phyloP scores from a whole-genome alignment of 2,797 vertebrate genomes.

The Bufotes viridis region DNA sequence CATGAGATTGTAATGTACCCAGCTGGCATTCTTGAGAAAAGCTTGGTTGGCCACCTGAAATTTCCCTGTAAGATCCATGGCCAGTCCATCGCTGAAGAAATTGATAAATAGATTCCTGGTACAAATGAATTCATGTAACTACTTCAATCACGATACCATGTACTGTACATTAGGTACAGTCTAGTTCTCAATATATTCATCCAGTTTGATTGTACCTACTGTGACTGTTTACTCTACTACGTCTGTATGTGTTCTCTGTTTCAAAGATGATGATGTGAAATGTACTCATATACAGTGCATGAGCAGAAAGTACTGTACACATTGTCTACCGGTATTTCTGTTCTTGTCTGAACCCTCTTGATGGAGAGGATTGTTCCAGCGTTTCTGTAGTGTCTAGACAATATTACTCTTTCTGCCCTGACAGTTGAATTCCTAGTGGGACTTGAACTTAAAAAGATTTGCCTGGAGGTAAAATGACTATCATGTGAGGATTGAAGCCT shows the following conservation, averaged over 20 bases:
- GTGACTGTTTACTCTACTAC: neutral
- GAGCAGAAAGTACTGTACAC: neutral
- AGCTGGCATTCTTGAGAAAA: no score
- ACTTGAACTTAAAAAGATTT: conserved; percentile 56
- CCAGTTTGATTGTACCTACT: no score
- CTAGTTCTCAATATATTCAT: no score
- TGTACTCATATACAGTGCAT: neutral
- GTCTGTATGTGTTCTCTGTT: neutral
- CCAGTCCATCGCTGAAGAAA: no score
- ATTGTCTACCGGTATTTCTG: neutral
- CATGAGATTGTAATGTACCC: no score
- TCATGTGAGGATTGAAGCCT: conserved; percentile 45
- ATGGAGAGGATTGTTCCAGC: conserved; percentile 22
- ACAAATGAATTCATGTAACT: no score
- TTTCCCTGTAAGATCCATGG: no score
- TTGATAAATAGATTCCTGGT: no score
- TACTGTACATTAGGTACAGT: no score
- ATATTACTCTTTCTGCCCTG: conserved; percentile 25
- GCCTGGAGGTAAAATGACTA: conserved; percentile 59
- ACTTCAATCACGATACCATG: no score
- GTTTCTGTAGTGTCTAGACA: conserved; percentile 42
- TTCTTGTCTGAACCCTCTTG: conserved; percentile 16
- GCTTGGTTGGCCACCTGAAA: no score
- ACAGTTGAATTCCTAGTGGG: conserved; percentile 43
- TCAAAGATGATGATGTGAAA: neutral